Evolutionary conservation across 2,888 invertebrate genomes (phyloP).

Genomic region (Hypsopygia costalis): DNA sequence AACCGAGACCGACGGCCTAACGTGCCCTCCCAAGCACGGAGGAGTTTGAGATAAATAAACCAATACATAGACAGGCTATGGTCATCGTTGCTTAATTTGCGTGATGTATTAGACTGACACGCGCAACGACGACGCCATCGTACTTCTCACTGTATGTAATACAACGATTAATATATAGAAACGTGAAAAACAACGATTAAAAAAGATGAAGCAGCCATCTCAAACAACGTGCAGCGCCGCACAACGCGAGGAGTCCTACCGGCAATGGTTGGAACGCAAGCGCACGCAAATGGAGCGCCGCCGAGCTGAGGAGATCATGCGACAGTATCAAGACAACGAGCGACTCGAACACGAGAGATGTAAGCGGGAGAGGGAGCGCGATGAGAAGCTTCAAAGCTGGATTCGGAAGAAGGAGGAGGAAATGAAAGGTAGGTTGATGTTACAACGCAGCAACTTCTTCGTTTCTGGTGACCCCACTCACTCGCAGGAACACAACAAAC

Average conservation of each 20-base stretch:
- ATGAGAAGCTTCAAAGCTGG: constrained; percentile 79
- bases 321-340: constrained; percentile 47
- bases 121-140: too few species aligned
- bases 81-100: too few species aligned
- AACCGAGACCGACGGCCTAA: too few species aligned
- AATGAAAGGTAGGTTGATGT: constrained; percentile 70
- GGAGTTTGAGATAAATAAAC: too few species aligned
- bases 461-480: too few species aligned
- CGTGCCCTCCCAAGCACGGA: too few species aligned
- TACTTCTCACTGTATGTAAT: too few species aligned
- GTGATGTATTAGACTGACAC: too few species aligned
- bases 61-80: too few species aligned
- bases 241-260: constrained; percentile 71
- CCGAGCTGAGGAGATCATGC: constrained; percentile 64
- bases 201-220: constrained; percentile 43
- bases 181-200: constrained; percentile 50
- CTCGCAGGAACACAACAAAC: too few species aligned
- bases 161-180: constrained; percentile 29
- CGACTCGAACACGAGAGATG: constrained; percentile 54
- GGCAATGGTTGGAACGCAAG: constrained; percentile 78
- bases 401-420: constrained; percentile 79
- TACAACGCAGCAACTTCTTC: too few species aligned
- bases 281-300: constrained; percentile 54
- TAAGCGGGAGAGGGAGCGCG: constrained; percentile 57
- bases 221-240: constrained; percentile 47